Base-by-base conservation (phyloP, 2,113 vertebrate species). In the Dendrocopos noguchii region DNA sequence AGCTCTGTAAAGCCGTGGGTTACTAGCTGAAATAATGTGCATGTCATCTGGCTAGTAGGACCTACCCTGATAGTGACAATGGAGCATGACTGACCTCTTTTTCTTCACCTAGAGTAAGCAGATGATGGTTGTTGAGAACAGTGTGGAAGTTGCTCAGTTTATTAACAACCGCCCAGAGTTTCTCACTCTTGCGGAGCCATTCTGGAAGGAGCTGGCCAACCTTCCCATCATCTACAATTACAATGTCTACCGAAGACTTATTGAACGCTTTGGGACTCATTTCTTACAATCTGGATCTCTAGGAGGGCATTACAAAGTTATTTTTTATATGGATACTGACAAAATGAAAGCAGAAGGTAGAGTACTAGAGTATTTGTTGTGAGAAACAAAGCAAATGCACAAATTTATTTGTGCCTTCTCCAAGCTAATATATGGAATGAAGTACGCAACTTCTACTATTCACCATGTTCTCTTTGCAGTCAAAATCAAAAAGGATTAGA, bases 81-180 rank as follows among this genome's bases (percentile, higher is more conserved):
- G 16, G 34, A 68, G 5, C 39, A 36, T 78, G 70, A 76, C 66
- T 73, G 56, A 88, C 10, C 9, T 46, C 42, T 95, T 95, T 80
- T 93, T 63, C 59, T 81, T 75, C 66, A 74, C 5, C 8, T 86
- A 99, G 99, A 98, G 97, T 65, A 92, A 98, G 88, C 98, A 97
- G 33, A 84, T 99, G 33, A 88, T 99, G 96, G 97, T 99, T 94
- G 60, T 99, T 91, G 98, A 98, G 97, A 99, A 99, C 79, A 97
- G 78, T 17, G 98, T 99, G 94, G 98, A 99, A 96, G 98, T 99
- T 95, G 99, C 98, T 87, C 98, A 99, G 87, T 99, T 99, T 95
- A 98, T 98, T 95, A 99, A 99, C 95, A 98, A 98, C 14, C 98
- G 94, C 31, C 98, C 99, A 5, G 97, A 98, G 72, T 98, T 98